These are phyloP conservation scores for Ashinkailepas kermadecensis DNA, from an alignment of 2,888 invertebrate genomes.

Conservation along the genomic window DNA sequence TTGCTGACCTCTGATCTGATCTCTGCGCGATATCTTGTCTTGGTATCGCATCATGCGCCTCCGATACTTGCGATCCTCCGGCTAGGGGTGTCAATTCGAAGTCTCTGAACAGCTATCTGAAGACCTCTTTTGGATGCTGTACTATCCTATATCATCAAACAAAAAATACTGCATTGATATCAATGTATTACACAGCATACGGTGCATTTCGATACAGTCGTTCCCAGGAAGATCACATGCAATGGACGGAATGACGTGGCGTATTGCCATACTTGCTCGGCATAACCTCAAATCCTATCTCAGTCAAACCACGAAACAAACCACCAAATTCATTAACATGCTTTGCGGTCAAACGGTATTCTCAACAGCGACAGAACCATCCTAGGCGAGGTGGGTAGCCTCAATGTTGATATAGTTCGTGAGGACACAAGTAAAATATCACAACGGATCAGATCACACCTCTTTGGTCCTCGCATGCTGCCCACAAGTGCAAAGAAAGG, in stretches of 20 bases:
- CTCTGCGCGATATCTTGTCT: too few relatives aligned
- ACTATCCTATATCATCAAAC: background rate
- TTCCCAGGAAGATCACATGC: background rate
- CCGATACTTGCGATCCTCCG: too few relatives aligned
- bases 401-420: background rate
- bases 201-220: too few relatives aligned
- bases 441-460: too few relatives aligned
- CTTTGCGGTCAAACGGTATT: background rate
- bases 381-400: background rate
- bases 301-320: background rate
- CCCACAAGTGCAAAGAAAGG: too few relatives aligned
- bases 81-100: too few relatives aligned
- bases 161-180: background rate
- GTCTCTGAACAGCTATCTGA: too few relatives aligned
- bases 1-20: too few relatives aligned
- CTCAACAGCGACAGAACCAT: background rate
- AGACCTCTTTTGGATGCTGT: too few relatives aligned
- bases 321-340: background rate
- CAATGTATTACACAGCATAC: background rate
- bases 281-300: background rate
- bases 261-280: background rate
- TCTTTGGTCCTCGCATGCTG: too few relatives aligned
- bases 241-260: background rate
- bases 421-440: too few relatives aligned
- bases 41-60: too few relatives aligned